These are phyloP conservation scores for Panthera leo DNA, from an alignment of 2,113 vertebrate species.

Conservation along the genomic window DNA sequence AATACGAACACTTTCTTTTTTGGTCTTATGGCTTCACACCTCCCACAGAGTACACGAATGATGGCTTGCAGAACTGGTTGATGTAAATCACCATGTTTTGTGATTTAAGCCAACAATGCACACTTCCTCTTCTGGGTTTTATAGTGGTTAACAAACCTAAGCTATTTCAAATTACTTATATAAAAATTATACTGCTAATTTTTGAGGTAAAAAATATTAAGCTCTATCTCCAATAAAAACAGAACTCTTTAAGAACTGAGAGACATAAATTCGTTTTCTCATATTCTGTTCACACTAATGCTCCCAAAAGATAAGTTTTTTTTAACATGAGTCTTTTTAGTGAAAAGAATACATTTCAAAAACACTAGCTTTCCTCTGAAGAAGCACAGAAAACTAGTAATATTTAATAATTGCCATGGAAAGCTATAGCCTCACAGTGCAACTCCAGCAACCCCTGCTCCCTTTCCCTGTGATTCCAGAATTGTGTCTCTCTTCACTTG, in stretches of 20 bases:
- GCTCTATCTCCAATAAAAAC: not conserved
- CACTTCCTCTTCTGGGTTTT: not conserved
- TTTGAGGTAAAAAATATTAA: not conserved
- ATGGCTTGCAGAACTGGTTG: not conserved
- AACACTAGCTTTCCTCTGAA: not conserved
- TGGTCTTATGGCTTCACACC: not conserved
- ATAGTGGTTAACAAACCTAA: not conserved
- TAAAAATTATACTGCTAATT: not conserved
- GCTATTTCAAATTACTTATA: not conserved
- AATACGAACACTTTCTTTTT: not conserved
- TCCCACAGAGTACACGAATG: not conserved
- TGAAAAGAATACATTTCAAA: constrained; percentile 38
- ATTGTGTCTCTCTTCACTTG: not conserved
- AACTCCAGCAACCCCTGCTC: not conserved
- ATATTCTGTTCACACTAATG: constrained; percentile 28
- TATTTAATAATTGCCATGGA: not conserved
- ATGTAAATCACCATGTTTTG: not conserved
- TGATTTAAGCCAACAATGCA: not conserved
- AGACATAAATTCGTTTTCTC: not conserved
- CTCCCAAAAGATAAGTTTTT: constrained; percentile 28
- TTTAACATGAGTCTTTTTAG: not conserved
- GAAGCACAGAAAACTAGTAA: not conserved
- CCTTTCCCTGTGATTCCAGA: not conserved
- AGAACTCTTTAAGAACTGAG: constrained; percentile 21
- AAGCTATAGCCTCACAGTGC: not conserved